Base-by-base conservation (phyloP, 2,888 invertebrate species). In the Disparrhopalites patrizii region DNA sequence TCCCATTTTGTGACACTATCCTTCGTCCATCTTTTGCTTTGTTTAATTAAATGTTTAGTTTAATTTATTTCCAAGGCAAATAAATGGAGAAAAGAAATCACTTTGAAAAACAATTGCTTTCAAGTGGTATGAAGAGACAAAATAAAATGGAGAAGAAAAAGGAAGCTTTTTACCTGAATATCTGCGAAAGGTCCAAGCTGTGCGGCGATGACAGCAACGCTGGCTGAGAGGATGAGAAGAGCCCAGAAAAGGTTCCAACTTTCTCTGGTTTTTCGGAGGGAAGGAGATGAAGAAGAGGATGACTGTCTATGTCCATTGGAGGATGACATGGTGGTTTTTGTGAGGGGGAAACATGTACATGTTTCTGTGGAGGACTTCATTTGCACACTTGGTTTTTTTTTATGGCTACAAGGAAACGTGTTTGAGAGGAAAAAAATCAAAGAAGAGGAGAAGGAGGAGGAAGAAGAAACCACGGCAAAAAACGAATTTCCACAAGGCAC, bases 151-250 rank as follows among this genome's bases (percentile, higher is more conserved):
- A 43, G 20, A 20, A 43, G 7, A 43, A 43, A 43, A 43, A 43
- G 15, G 15, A 20, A 10, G n/a, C 2, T 27, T 62, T n/a, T 28
- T 38, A 70, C 70, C 66, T 70, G 67, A 51, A 70, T 63, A 56
- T 70, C 70, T 1, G 70, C 67, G 57, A 70, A 70, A 31, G 65
- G 63, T n/a, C 70, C 70, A 62, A 47, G 65, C 30, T 68, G 68
- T 7, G 67, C 68, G 18, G 63, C 56, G 50, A 67, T 61, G 36
- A 61, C 64, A 55, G 36, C 56, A 54, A 68, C 54, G 20, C 62
- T 13, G 20, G 62, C 63, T 40, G 67, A 63, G 20, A 66, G 47
- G 15, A 65, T 30, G 25, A 68, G 43, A 20, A 63, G 40, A 7
- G 28, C 2, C 27, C 36, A 25, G 40, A 62, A 38, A 38, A 38